Evolutionary conservation across 23 tunicate genomes (phyloP), one percentile per base, ranked within the genome.

Genomic region (Phallusia fumigata): DNA sequence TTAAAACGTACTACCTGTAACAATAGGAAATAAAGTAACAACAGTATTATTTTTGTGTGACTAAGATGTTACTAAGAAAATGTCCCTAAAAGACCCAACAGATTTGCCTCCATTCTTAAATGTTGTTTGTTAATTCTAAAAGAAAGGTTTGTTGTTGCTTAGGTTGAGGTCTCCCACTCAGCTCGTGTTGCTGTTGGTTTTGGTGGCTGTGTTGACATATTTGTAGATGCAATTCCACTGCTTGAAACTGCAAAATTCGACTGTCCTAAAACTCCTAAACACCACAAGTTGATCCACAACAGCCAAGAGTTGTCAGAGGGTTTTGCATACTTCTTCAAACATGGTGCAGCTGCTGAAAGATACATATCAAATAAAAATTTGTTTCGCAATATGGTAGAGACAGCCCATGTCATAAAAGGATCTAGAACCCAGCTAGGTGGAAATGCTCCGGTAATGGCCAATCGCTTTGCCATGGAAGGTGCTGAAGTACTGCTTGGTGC

Each of bases 391-490:
- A 84, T 93, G 73, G 90, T 92, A 0, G 78, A 81, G 5, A 77
- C 83, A 44, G 90, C 98, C 15, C 64, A 82, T 22, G 52, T 32
- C 0, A 24, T 87, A 64, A 36, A 78, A 31, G 75, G 80, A 21
- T 36, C 33, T 35, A 53, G 98, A 35, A 64, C 19, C 21, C 86
- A 30, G 18, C 50, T 83, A 35, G 99, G 99, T 33, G 99, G 99
- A 28, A 95, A 95, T 95, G 99, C 99, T 8, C 95, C 96, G 0
- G 99, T 95, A 19, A 95, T 95, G 87, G 99, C 99, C 1, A 87
- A 95, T 36, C 52, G 99, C 32, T 84, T 95, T 53, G 99, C 99
- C 18, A 69, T 80, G 32, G 89, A 95, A 90, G 99, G 99, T 0
- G 96, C 89, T 12, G 90, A 95, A 0, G 92, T 95, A 0, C 47